Base-by-base conservation (phyloP, 2,113 vertebrate genomes). In the Desmodus rotundus region DNA sequence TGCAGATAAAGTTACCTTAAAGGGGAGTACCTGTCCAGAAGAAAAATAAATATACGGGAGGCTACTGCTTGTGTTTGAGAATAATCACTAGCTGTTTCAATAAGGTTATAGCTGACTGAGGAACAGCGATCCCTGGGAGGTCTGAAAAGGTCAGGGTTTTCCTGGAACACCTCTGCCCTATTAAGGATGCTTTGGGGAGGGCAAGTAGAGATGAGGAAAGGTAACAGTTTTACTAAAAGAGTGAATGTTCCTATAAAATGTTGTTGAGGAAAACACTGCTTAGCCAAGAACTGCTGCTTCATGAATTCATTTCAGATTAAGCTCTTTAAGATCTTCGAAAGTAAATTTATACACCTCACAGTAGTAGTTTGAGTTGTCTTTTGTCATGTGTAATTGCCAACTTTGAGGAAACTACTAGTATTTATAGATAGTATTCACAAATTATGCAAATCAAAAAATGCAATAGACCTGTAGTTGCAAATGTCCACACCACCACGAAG, bases 361-460 rank as follows among this genome's bases (percentile, higher is more conserved):
- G 63, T 74, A 63, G 88, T 45, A 70, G 26, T 58, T 74, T 92
- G 65, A 67, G 50, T 87, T 92, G 94, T 87, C 43, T 96, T 70
- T 92, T 87, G 24, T 41, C 65, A 58, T 84, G 74, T 63, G 11
- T 84, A 92, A 93, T 47, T 90, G 96, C 28, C 77, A 92, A 65
- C 20, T 74, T 87, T 82, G 67, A 96, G 80, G 76, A 81, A 96
- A 96, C 87, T 72, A 87, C 20, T 94, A 81, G 31, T 81, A 92
- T 92, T 81, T 94, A 91, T 83, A 95, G 84, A 77, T 31, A 83
- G 43, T 38, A 82, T 54, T 96, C 58, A 73, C 72, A 82, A 93
- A 87, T 90, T 65, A 85, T 38, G 3, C 31, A 93, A 95, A 93
- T 92, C 4, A 56, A 7, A 90, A 93, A 94, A 83, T 67, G 52